Evolutionary conservation across 2,888 invertebrate species (phyloP), one percentile per base, ranked within the genome.

Genomic region (Diarsia mendica): DNA sequence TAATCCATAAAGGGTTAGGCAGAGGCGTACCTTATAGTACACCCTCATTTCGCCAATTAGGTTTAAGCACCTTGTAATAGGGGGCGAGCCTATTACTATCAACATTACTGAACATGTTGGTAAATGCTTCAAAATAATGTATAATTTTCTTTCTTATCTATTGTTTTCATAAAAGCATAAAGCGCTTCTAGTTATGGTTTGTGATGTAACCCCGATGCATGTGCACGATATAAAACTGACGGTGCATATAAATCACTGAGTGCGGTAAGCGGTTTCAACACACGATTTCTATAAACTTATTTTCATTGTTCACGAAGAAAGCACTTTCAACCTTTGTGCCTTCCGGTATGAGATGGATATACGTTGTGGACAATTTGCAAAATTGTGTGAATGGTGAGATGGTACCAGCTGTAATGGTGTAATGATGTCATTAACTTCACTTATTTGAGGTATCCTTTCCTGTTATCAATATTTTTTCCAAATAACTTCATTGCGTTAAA

Each of bases 291-390:
- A 89, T 90, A 91, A 88, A 89, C 86, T 83, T 85, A 86, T 88
- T 90, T 87, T 87, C 89, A 93, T 94, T 94, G 93, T 93, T 92
- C 90, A 85, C 81, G 86, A 88, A 87, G 92, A 90, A 90, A 90
- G 88, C 86, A 79, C 85, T 85, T 87, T 86, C 82, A 80, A 88
- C 85, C 70, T 83, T 72, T 72, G 75, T 68, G 46, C 85, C 89
- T 93, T 92, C 91, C 93, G 92, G 89, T 91, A 91, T 65, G 72
- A 82, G 73, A 79, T 84, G n/a, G 66, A 74, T 82, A 63, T 77
- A 61, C n/a, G 39, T 72, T 69, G 44, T n/a, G 11, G 28, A 60
- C 39, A 58, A 67, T 68, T 73, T 71, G 61, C 28, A 66, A 53
- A 9, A 64, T 66, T 20, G 10, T 72, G 49, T 28, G 55, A 63